Conservation (phyloP, 1,140 invertebrate genomes). For the Drosophila triauraria region DNA sequence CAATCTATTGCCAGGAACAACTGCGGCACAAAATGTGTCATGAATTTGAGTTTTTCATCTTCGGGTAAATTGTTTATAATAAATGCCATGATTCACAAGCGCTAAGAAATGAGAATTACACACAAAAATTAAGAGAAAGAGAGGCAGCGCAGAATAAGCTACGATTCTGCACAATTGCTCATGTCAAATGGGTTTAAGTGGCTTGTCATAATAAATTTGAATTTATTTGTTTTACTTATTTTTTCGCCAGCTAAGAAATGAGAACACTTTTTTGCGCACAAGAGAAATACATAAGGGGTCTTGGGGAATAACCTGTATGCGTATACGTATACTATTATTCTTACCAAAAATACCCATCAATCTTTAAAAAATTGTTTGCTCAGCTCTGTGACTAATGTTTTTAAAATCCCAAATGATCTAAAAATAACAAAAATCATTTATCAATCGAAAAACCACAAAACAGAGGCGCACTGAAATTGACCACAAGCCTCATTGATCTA, state of each 20-base stretch:
- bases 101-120: constrained; percentile 19
- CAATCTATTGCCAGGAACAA: constrained; percentile 48
- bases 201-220: constrained; percentile 71
- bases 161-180: constrained; percentile 48
- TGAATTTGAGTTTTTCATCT: constrained; percentile 46
- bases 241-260: constrained; percentile 27
- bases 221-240: constrained; percentile 56
- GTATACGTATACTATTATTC: no score
- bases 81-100: constrained; percentile 67
- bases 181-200: constrained; percentile 73
- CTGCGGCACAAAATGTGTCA: constrained; percentile 66
- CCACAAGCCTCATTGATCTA: constrained; percentile 63
- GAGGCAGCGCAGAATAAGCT: constrained; percentile 3
- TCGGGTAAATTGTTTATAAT: constrained; percentile 70
- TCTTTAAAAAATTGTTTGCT: background rate
- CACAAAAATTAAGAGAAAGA: constrained; percentile 8
- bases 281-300: background rate
- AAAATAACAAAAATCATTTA: constrained; percentile 8
- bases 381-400: background rate
- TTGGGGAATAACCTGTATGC: no score
- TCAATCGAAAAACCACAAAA: constrained; percentile 3
- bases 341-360: background rate
- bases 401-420: constrained; percentile 1
- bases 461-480: constrained; percentile 22
- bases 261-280: constrained; percentile 28